phyloP scores from a whole-genome alignment of 2,113 vertebrate species.

The Oreochromis aureus region DNA sequence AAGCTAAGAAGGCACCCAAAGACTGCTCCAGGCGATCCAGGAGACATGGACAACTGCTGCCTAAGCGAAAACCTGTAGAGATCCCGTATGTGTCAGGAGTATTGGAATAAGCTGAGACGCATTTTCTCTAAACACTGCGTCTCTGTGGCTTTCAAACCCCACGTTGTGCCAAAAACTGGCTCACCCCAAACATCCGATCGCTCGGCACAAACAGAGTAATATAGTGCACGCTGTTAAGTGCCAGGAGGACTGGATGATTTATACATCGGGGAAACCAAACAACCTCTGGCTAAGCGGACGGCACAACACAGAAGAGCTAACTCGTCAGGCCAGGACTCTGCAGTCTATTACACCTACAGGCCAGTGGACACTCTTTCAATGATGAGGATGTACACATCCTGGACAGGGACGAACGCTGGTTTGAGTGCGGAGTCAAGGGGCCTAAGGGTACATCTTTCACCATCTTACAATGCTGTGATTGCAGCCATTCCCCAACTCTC shows the following conservation, averaged over 20 bases:
- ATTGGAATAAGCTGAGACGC: not conserved
- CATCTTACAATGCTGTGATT: not conserved
- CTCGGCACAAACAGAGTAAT: not conserved
- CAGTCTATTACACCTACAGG: not conserved
- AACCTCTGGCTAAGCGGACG: not conserved
- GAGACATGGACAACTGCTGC: not conserved
- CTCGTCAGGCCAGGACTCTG: not conserved
- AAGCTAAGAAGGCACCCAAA: not conserved
- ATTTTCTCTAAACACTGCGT: not conserved
- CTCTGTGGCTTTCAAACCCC: not conserved
- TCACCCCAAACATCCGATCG: not conserved
- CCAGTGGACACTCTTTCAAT: not conserved
- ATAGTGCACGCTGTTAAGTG: not conserved
- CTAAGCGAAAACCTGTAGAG: not conserved
- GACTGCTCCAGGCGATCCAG: not conserved
- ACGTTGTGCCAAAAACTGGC: not conserved
- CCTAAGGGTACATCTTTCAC: not conserved
- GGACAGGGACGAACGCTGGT: not conserved
- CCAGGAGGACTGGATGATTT: not conserved
- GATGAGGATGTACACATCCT: not conserved
- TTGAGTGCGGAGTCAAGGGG: not conserved
- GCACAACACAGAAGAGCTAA: not conserved
- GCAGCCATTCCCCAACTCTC: not conserved
- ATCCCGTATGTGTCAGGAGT: not conserved
- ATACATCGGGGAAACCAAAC: not conserved